phyloP scores from a whole-genome alignment of 2,113 vertebrate species.

The Origma solitaria region DNA sequence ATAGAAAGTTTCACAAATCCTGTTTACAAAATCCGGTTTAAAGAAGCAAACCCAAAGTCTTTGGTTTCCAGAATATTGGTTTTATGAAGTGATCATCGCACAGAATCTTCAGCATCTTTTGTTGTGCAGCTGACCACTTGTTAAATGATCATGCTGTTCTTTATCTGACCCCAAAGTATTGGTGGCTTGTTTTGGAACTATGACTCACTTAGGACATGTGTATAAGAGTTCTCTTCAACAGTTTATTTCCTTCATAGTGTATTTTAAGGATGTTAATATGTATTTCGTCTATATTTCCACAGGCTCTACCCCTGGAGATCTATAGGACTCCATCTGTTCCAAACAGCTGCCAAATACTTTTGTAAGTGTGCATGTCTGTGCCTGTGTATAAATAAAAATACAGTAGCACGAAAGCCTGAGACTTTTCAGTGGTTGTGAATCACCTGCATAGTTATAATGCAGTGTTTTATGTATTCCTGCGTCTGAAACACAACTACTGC shows the following conservation, averaged over 20 bases:
- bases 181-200: background rate
- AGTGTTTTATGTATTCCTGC: background rate
- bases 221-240: background rate
- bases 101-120: background rate
- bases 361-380: background rate
- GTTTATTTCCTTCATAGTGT: constrained; percentile 3
- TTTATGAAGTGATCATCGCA: background rate
- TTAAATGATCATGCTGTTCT: background rate
- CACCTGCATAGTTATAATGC: background rate
- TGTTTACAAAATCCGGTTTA: background rate
- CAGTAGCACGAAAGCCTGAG: background rate
- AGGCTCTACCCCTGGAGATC: background rate
- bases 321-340: constrained; percentile 26
- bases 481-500: background rate
- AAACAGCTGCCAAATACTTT: constrained; percentile 30
- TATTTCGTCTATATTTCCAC: background rate
- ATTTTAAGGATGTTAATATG: background rate
- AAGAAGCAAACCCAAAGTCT: background rate
- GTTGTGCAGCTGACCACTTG: background rate
- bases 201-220: background rate
- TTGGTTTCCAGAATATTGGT: background rate
- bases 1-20: background rate
- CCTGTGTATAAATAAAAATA: background rate
- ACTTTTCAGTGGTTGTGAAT: background rate
- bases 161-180: background rate